Evolutionary conservation across 2,113 vertebrate genomes (phyloP).

Genomic region (Sphyrna mokarran): DNA sequence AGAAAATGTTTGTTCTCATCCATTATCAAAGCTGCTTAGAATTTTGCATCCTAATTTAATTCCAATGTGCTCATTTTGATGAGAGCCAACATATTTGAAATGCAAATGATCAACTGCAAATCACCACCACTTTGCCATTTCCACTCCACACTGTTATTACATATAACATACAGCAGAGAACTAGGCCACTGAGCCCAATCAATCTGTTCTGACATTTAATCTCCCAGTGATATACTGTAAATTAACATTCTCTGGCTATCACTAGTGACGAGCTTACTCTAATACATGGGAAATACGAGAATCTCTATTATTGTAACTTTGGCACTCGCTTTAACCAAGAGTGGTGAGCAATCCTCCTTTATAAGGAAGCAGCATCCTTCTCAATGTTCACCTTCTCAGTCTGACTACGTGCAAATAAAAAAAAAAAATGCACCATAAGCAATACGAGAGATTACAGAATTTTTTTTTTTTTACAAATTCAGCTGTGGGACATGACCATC

Average conservation of each 20-base stretch:
- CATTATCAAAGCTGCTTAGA: background rate
- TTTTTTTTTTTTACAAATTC: no score
- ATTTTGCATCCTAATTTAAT: background rate
- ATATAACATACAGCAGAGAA: no score
- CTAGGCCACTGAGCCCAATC: no score
- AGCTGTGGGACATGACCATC: no score
- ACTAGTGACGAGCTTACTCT: background rate
- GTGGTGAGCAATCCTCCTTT: background rate
- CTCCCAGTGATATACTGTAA: background rate
- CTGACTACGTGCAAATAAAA: background rate
- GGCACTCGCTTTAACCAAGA: background rate
- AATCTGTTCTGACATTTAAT: no score
- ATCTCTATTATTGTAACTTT: background rate
- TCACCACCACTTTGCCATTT: background rate
- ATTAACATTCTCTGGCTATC: background rate
- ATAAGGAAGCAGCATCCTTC: background rate
- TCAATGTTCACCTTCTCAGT: background rate
- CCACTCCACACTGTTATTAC: no score
- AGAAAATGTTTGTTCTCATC: background rate
- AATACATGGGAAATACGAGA: background rate
- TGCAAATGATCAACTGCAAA: background rate
- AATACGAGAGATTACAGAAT: background rate
- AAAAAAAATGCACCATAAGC: background rate
- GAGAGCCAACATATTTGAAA: background rate
- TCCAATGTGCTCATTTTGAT: background rate